Conservation (phyloP, 2,888 invertebrate species). For the Opisthograptis luteolata region DNA sequence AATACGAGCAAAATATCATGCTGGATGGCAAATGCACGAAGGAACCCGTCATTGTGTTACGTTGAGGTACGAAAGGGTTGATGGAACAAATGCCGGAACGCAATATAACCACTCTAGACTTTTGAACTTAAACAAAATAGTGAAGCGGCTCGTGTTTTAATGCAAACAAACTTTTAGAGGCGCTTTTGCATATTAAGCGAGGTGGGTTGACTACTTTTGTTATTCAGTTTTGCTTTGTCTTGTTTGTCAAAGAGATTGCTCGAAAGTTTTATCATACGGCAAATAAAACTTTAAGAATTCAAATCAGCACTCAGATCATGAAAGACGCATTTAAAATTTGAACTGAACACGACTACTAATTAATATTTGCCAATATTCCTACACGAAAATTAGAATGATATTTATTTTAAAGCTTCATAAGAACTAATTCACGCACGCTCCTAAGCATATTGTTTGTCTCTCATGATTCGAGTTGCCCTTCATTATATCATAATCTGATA, state of each 20-base stretch:
- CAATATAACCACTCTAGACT: constrained; percentile 84
- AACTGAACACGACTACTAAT: constrained; percentile 15
- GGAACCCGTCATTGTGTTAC: constrained; percentile 59
- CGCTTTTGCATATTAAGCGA: constrained; percentile 85
- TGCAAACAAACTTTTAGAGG: constrained; percentile 84
- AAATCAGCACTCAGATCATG: constrained; percentile 70
- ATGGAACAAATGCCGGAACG: constrained; percentile 82
- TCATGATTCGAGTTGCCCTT: constrained; percentile 72
- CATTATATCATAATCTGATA: constrained; percentile 54
- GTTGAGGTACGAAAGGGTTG: constrained; percentile 55
- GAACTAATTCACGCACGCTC: constrained; percentile 27
- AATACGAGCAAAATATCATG: constrained; percentile 59
- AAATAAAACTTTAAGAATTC: constrained; percentile 55
- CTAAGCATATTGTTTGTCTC: constrained; percentile 48
- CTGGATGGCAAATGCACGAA: constrained; percentile 67
- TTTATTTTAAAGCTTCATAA: constrained; percentile 15
- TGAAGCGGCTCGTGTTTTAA: constrained; percentile 85
- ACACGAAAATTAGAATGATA: constrained; percentile 6
- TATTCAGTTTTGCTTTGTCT: constrained; percentile 82
- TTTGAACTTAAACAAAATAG: constrained; percentile 82
- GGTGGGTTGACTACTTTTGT: constrained; percentile 83
- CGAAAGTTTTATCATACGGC: constrained; percentile 51
- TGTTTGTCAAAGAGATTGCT: constrained; percentile 60
- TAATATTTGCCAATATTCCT: constrained; percentile 15
- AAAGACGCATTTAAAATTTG: constrained; percentile 53